These are phyloP conservation scores for Clivina fossor DNA, from an alignment of 2,888 invertebrate species.

Conservation along the genomic window DNA sequence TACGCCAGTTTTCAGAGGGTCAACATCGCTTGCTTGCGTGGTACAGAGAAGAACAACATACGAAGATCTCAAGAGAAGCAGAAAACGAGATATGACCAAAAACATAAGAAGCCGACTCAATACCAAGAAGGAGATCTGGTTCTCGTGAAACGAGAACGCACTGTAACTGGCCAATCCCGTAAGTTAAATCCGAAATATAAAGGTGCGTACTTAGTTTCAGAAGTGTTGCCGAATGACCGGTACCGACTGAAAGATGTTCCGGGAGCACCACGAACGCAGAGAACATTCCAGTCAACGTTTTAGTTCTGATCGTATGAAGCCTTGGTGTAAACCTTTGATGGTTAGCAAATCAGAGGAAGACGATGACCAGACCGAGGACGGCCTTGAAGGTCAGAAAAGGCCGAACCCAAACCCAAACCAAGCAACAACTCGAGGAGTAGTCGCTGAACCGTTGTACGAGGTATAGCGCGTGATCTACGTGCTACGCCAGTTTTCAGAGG, in stretches of 20 bases:
- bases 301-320: constrained; percentile 38
- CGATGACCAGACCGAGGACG: neutral
- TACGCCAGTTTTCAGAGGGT: too few species aligned
- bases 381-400: too few species aligned
- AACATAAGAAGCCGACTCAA: constrained; percentile 13
- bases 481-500: too few species aligned
- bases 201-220: constrained; percentile 38
- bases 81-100: constrained; percentile 17
- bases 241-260: constrained; percentile 41
- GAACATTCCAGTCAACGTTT: constrained; percentile 38
- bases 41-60: constrained; percentile 15
- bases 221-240: constrained; percentile 37
- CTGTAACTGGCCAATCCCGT: constrained; percentile 35
- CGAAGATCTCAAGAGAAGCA: constrained; percentile 11
- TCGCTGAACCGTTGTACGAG: too few species aligned
- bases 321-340: constrained; percentile 33
- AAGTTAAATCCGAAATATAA: constrained; percentile 40
- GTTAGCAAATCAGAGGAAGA: too few species aligned
- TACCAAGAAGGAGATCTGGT: constrained; percentile 30
- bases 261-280: constrained; percentile 34
- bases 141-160: constrained; percentile 28
- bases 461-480: too few species aligned
- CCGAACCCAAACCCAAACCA: too few species aligned
- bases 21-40: neutral
- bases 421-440: too few species aligned